Base-by-base conservation (phyloP, 2,797 vertebrate genomes). In the Synanceia verrucosa region DNA sequence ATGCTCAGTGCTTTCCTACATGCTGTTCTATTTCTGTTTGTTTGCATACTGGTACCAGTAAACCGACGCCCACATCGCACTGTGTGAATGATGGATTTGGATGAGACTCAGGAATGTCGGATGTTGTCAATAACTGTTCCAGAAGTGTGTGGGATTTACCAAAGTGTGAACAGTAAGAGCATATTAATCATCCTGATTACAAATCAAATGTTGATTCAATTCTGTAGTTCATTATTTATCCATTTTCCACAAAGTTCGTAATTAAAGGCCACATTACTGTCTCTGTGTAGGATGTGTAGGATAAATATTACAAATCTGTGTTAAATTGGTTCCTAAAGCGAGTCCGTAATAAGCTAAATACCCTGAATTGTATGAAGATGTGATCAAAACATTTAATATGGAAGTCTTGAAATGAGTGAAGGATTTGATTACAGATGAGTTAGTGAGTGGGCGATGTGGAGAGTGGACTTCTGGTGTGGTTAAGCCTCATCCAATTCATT, bases 401-500 rank as follows among this genome's bases (percentile, higher is more conserved):
- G 73, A 48, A 70, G 46, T 26, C 46, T 34, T 59, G 4, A 70
- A 23, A 64, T 13, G 47, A 58, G 53, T 21, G 51, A 73, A 47
- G 48, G 50, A 75, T 82, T 55, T 73, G 52, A 65, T 87, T 80
- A 70, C 60, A 65, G 70, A 74, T 41, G 51, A 81, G 51, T 4
- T 21, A 52, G 37, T 37, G 68, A 51, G 82, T 55, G 74, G 61
- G 60, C 11, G 37, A 36, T 18, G 64, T 18, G 69, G 13, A 56
- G 61, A 57, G 46, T 2, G 34, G 66, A 68, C 53, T 80, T 41
- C 41, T 21, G 16, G 31, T 34, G 53, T 53, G 52, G 28, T 62
- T 59, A 60, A 83, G 66, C 55, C 56, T 78, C 23, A 73, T 88
- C 72, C 48, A 67, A 75, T 86, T 82, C 48, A 83, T 71, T 80